These are phyloP conservation scores for Hystrix brachyura DNA, from an alignment of 2,113 vertebrate species.

Conservation along the genomic window DNA sequence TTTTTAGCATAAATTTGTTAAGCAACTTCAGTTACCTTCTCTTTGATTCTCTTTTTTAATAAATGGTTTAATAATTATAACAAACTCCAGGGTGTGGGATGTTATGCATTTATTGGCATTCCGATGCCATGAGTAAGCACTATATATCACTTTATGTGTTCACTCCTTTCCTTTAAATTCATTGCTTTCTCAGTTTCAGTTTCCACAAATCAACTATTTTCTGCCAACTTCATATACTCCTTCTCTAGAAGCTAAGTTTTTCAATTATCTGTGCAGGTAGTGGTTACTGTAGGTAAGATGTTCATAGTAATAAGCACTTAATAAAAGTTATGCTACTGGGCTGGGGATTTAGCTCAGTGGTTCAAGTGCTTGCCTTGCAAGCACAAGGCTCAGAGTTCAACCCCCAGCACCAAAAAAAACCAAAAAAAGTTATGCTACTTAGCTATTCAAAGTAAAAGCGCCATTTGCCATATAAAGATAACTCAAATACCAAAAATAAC, in stretches of 20 bases:
- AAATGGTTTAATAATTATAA: slow-evolving; percentile 54
- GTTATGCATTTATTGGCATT: slow-evolving; percentile 72
- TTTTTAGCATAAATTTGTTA: slow-evolving; percentile 59
- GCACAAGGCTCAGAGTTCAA: no score
- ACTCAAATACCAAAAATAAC: neutral
- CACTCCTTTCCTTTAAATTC: slow-evolving; percentile 44
- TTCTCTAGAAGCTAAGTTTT: slow-evolving; percentile 24
- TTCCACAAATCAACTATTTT: slow-evolving; percentile 49
- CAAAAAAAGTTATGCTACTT: neutral
- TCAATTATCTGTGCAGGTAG: neutral
- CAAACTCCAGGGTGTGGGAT: slow-evolving; percentile 58
- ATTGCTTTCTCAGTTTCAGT: slow-evolving; percentile 47
- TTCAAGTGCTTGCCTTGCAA: no score
- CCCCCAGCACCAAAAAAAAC: no score
- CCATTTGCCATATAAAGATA: slow-evolving; percentile 14
- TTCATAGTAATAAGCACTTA: slow-evolving; percentile 4
- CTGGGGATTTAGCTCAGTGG: no score
- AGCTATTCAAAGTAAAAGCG: slow-evolving; percentile 40
- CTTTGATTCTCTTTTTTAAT: slow-evolving; percentile 63
- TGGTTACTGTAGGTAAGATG: neutral
- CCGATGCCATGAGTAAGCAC: slow-evolving; percentile 40
- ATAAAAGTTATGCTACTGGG: neutral
- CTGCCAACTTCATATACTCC: neutral
- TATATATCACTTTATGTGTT: neutral
- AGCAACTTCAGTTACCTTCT: slow-evolving; percentile 36